These are phyloP conservation scores for Protonemura montana DNA, from an alignment of 2,888 invertebrate species.

Conservation along the genomic window DNA sequence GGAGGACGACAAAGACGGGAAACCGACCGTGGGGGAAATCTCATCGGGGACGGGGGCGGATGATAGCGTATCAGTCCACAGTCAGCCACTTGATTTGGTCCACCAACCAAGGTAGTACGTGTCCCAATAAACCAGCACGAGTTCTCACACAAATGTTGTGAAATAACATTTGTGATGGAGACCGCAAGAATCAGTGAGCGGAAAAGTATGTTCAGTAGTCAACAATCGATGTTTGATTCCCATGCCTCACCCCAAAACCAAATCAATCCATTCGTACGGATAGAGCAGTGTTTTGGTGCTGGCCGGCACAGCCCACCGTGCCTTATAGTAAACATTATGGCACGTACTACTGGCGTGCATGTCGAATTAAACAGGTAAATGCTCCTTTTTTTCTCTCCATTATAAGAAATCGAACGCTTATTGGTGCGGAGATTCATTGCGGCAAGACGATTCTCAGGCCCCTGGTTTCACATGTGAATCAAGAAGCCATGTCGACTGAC, in stretches of 20 bases:
- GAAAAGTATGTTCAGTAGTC: constrained; percentile 38
- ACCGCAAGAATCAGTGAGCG: constrained; percentile 38
- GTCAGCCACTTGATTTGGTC: constrained; percentile 25
- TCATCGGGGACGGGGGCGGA: neutral
- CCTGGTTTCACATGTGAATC: neutral
- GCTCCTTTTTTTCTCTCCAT: neutral
- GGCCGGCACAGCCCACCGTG: neutral
- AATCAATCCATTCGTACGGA: neutral
- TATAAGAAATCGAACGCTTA: neutral
- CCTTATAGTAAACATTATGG: neutral
- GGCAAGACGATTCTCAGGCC: neutral
- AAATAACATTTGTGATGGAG: constrained; percentile 34
- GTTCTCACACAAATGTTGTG: constrained; percentile 40
- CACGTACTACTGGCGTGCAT: constrained; percentile 25
- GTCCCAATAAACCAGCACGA: constrained; percentile 39
- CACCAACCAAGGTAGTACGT: constrained; percentile 29
- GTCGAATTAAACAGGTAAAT: constrained; percentile 23
- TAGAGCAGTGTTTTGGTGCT: neutral
- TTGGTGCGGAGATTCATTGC: neutral
- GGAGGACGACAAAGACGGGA: neutral
- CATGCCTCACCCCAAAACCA: constrained; percentile 13
- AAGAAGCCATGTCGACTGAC: neutral
- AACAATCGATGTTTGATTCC: constrained; percentile 31
- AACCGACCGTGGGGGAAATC: constrained; percentile 1
- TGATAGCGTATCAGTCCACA: neutral